phyloP scores from a whole-genome alignment of 2,113 vertebrate species.

The Pangasianodon gigas region DNA sequence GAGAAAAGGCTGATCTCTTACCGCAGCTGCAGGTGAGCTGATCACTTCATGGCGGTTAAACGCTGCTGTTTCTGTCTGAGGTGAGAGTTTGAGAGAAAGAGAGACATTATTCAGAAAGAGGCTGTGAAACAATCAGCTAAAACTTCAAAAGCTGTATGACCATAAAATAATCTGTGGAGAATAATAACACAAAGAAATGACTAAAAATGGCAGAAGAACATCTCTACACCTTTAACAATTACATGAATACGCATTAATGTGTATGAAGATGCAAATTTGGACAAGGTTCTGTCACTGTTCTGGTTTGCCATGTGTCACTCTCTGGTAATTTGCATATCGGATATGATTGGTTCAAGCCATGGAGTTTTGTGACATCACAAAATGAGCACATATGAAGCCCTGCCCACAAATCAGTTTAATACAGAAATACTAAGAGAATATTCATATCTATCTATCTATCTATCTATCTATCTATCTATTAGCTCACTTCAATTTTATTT shows the following conservation, averaged over 20 bases:
- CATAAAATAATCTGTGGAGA: neutral
- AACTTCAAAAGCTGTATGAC: neutral
- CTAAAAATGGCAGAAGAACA: neutral
- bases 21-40: neutral
- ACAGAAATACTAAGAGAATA: too few relatives aligned
- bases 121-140: neutral
- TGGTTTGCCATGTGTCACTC: too few relatives aligned
- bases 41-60: neutral
- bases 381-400: too few relatives aligned
- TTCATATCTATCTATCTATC: too few relatives aligned
- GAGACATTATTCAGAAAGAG: neutral
- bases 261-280: too few relatives aligned
- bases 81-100: neutral
- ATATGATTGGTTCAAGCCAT: too few relatives aligned
- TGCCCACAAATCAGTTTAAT: too few relatives aligned
- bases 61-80: neutral
- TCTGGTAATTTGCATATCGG: too few relatives aligned
- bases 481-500: too few relatives aligned
- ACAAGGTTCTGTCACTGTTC: too few relatives aligned
- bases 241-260: neutral
- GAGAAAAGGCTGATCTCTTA: constrained; percentile 12
- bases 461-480: too few relatives aligned
- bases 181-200: neutral
- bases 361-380: too few relatives aligned
- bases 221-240: neutral